Evolutionary conservation across 2,888 invertebrate genomes (phyloP).

Genomic region (Phytoseiulus persimilis): DNA sequence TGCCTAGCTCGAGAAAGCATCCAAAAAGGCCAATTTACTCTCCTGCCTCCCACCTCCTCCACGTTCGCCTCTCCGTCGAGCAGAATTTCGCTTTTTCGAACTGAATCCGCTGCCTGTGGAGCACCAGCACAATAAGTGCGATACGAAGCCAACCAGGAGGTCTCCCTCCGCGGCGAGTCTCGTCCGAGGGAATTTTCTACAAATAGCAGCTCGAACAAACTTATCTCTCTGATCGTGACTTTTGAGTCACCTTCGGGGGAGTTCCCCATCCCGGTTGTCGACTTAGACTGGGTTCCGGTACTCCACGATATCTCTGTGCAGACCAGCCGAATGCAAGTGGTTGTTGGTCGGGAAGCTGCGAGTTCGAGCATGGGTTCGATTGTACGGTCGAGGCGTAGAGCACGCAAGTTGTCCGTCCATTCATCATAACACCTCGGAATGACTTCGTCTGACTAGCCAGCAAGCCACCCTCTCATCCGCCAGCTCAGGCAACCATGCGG

Average conservation of each 20-base stretch:
- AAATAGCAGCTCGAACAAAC: too few species aligned
- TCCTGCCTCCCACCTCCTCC: not conserved
- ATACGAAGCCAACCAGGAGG: not conserved
- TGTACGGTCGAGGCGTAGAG: not conserved
- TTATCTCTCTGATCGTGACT: too few species aligned
- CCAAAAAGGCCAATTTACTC: not conserved
- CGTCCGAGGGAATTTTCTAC: not conserved
- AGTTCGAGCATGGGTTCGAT: constrained; percentile 5
- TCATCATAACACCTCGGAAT: not conserved
- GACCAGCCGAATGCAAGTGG: not conserved
- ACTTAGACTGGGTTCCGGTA: too few species aligned
- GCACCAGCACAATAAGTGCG: not conserved
- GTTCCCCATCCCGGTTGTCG: too few species aligned
- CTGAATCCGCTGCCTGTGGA: not conserved
- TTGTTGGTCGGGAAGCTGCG: not conserved
- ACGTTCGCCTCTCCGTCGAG: not conserved
- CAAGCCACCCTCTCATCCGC: not conserved
- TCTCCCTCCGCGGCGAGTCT: not conserved
- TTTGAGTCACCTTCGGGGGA: too few species aligned
- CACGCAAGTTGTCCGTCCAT: not conserved
- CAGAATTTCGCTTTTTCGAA: not conserved
- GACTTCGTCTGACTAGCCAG: not conserved
- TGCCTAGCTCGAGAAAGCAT: not conserved
- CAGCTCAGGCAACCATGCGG: not conserved
- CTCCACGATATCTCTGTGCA: too few species aligned